Percentiles rank a stretch among this genome's conserved stretches.
Evolutionary conservation across 2,113 vertebrate species (phyloP).

Genomic region (Xyrauchen texanus): DNA sequence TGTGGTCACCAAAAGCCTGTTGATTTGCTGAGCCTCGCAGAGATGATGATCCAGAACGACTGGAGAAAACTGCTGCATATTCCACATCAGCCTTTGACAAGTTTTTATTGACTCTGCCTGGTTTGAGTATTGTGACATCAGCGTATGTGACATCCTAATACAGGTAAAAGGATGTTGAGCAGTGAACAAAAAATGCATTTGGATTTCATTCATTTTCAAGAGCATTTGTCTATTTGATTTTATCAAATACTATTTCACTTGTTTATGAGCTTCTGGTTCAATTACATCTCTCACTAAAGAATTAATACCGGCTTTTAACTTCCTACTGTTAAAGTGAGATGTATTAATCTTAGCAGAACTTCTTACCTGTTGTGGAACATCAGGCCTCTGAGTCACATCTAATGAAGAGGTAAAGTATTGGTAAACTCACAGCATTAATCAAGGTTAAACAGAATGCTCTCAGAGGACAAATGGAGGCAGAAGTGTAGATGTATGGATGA

Average conservation of each 20-base stretch:
- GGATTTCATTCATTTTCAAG: background rate
- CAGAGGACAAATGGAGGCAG: background rate
- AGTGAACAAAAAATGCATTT: background rate
- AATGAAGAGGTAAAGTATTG: background rate
- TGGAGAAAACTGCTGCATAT: conserved; percentile 1
- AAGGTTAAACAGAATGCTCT: background rate
- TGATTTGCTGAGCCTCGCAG: background rate
- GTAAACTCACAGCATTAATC: background rate
- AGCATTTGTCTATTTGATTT: background rate
- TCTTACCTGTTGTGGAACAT: conserved; percentile 10
- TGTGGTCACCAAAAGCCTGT: background rate
- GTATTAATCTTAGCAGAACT: background rate
- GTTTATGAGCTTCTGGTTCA: background rate
- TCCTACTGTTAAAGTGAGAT: background rate
- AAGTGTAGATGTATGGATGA: background rate
- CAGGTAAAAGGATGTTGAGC: background rate
- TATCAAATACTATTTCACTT: background rate
- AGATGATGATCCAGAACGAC: background rate
- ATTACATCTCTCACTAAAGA: background rate
- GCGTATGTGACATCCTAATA: background rate
- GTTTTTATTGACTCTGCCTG: background rate
- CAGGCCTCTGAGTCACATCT: background rate
- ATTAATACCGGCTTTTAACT: background rate
- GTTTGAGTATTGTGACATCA: background rate
- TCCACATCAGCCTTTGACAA: background rate